Evolutionary conservation across 2,888 invertebrate genomes (phyloP).

Genomic region (Cephus rjabovi): DNA sequence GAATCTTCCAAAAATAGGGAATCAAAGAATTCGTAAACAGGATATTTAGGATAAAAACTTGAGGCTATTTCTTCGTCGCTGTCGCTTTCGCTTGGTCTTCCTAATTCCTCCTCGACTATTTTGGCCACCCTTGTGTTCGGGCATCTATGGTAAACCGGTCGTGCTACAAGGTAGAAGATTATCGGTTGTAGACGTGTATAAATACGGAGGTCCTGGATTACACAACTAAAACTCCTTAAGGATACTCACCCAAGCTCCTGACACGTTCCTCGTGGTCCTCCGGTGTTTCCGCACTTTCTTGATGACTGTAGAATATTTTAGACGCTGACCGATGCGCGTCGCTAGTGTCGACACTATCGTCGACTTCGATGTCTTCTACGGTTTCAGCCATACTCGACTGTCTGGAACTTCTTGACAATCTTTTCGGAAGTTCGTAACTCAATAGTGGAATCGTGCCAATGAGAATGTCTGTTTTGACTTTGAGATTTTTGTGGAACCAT

Average conservation of each 20-base stretch:
- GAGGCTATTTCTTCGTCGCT: constrained; percentile 21
- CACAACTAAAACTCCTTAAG: not conserved
- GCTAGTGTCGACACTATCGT: not conserved
- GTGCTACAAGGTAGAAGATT: constrained; percentile 12
- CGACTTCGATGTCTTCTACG: not conserved
- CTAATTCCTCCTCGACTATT: constrained; percentile 16
- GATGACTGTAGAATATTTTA: not conserved
- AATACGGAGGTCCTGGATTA: not conserved
- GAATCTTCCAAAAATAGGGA: not conserved
- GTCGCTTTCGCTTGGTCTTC: constrained; percentile 15
- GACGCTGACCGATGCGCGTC: not conserved
- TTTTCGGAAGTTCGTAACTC: constrained; percentile 13
- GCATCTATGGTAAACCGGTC: constrained; percentile 24
- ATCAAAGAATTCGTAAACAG: constrained; percentile 18
- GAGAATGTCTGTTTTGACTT: constrained; percentile 18
- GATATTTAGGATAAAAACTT: constrained; percentile 13
- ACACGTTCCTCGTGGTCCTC: constrained; percentile 9
- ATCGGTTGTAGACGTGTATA: not conserved
- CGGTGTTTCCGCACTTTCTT: not conserved
- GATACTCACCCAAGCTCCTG: constrained; percentile 15
- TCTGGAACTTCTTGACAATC: not conserved
- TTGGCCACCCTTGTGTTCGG: constrained; percentile 27
- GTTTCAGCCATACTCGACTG: not conserved
- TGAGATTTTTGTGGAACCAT: constrained; percentile 21
- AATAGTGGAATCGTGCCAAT: constrained; percentile 25